Conservation (phyloP, 2,797 vertebrate species). For the Onychomys torridus region DNA sequence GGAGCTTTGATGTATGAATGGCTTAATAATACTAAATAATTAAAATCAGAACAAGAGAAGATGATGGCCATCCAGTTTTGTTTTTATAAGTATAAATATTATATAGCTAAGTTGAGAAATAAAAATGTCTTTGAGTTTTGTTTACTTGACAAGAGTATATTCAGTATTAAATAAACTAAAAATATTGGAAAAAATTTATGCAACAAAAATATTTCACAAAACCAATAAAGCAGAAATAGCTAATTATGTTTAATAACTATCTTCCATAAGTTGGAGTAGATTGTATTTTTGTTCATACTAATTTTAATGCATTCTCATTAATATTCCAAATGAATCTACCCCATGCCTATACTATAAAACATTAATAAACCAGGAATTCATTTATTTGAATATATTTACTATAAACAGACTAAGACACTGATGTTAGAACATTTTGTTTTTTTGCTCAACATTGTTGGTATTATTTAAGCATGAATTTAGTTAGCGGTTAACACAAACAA, state of each 20-base stretch:
- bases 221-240: not conserved
- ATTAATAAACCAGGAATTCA: conserved; percentile 1
- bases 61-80: not conserved
- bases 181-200: not conserved
- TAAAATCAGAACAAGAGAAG: not conserved
- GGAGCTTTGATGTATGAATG: not conserved
- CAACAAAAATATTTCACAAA: conserved; percentile 40
- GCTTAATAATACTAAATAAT: not conserved
- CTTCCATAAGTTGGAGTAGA: not conserved
- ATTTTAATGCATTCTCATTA: not conserved
- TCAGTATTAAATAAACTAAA: conserved; percentile 28
- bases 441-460: not conserved
- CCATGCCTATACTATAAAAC: not conserved
- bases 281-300: not conserved
- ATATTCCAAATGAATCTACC: not conserved
- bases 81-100: conserved; percentile 24
- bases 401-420: conserved; percentile 4
- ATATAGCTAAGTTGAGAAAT: not conserved
- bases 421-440: not conserved
- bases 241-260: not conserved
- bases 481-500: conserved; percentile 35
- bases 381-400: conserved; percentile 8
- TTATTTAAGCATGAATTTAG: conserved; percentile 56
- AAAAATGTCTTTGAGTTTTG: not conserved
- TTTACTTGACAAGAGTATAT: not conserved